Base-by-base conservation (phyloP, 2,797 vertebrate species). In the Argentina silus region DNA sequence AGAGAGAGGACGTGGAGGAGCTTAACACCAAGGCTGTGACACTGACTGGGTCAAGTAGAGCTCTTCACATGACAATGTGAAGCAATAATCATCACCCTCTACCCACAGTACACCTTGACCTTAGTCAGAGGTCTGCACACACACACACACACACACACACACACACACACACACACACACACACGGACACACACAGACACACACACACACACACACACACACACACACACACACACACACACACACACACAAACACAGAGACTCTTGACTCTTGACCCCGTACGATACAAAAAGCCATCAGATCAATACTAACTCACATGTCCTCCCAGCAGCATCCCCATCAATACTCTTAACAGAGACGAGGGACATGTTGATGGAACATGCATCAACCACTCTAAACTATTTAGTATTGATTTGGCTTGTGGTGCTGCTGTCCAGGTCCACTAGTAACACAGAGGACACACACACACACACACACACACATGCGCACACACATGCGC, bases 391-490 rank as follows among this genome's bases (percentile, higher is more conserved):
- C 75, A 60, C 72, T 85, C 71, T 85, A 81, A 87, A 84, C 65
- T 82, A 76, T 82, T 86, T 89, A 64, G 47, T 79, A 91, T 89
- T 76, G 86, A 91, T 89, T 81, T 69, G 69, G 48, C 79, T 77
- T 84, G 65, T 83, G 27, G 51, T 80, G 11, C 45, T 80, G 11
- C 45, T 19, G 79, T 76, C 77, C 47, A 78, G 23, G 55, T 56
- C 19, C 45, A 14, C 56, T 23, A 12, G 44, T 9, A 23, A 23
- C 23, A 27, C 27, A 36, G 4, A 36, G 27, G 27, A 36, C 27
- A 36, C 27, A 36, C 27, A 36, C 27, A 36, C 27, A 36, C 27
- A 36, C 2, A 4, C 27, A 4, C 27, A 36, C 27, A 36, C 27
- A 36, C 27, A 36, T 4, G 4, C 27, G 4, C 27, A 36, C 27